These are phyloP conservation scores for Nasonia oneida DNA, from an alignment of 2,888 invertebrate species.

Conservation along the genomic window DNA sequence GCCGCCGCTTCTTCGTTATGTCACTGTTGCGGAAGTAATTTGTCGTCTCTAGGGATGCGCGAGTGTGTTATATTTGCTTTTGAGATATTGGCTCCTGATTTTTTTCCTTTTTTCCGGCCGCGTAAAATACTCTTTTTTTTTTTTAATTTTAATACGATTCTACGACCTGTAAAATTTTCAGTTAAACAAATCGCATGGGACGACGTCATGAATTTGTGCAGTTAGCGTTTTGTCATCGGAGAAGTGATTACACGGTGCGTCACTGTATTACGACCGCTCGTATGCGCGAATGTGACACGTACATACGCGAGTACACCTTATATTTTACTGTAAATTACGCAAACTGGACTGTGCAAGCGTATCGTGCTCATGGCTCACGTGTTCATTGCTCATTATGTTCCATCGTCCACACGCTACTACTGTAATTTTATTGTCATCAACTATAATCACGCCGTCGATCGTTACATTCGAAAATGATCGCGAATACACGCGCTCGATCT, in stretches of 20 bases:
- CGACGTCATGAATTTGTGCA: neutral
- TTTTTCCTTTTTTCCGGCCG: no score
- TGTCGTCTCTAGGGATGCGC: neutral
- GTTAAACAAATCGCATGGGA: no score
- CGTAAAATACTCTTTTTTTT: no score
- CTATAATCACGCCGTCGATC: no score
- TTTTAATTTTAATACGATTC: no score
- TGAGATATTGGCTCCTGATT: neutral
- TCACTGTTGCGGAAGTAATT: slow-evolving; percentile 6
- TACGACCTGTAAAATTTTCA: neutral
- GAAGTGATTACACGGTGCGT: neutral
- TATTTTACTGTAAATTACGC: neutral
- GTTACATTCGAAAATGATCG: no score
- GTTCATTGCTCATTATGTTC: neutral
- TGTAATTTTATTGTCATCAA: no score
- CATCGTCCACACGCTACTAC: no score
- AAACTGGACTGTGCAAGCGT: neutral
- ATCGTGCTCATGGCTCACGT: neutral
- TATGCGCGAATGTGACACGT: neutral
- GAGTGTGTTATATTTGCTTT: neutral
- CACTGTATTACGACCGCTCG: neutral
- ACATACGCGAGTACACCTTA: neutral
- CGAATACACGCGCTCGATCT: no score
- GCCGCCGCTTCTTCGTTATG: neutral
- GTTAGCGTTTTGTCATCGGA: neutral